Conservation (phyloP, 1,140 invertebrate species). For the Stegodyphus mimosarum region DNA sequence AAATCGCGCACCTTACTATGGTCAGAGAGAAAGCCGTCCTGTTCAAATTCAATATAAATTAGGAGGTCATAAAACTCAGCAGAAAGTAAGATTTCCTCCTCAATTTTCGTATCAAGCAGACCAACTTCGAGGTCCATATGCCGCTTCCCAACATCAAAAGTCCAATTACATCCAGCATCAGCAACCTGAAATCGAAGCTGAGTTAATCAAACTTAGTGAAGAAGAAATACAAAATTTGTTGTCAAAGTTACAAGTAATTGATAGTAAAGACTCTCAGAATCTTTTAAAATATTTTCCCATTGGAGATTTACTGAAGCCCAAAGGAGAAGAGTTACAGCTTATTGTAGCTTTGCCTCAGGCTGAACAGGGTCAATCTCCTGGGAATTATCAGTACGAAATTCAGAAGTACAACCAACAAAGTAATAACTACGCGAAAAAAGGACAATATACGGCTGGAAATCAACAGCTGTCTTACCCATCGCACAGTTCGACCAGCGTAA, state of each 20-base stretch:
- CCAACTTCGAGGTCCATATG: neutral
- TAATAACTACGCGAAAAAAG: neutral
- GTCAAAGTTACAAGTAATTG: constrained; percentile 27
- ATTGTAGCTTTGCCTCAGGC: constrained; percentile 23
- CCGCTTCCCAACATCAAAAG: neutral
- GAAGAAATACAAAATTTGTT: constrained; percentile 28
- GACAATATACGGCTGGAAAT: neutral
- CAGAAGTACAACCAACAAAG: neutral
- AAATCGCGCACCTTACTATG: constrained; percentile 6
- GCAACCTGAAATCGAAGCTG: constrained; percentile 48
- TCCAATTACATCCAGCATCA: neutral
- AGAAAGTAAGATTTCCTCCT: neutral
- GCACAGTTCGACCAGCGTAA: neutral
- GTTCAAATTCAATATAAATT: constrained; percentile 5
- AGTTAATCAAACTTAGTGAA: constrained; percentile 42
- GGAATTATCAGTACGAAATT: neutral
- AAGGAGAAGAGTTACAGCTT: constrained; percentile 31
- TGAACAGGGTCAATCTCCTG: neutral
- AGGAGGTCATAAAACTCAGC: neutral
- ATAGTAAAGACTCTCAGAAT: constrained; percentile 25
- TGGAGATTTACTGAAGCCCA: neutral
- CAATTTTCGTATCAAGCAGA: constrained; percentile 25
- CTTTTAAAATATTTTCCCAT: constrained; percentile 37
- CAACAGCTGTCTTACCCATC: constrained; percentile 8
- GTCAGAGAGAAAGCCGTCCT: neutral